Conservation (phyloP, 2,888 invertebrate genomes). For the Patella pellucida region DNA sequence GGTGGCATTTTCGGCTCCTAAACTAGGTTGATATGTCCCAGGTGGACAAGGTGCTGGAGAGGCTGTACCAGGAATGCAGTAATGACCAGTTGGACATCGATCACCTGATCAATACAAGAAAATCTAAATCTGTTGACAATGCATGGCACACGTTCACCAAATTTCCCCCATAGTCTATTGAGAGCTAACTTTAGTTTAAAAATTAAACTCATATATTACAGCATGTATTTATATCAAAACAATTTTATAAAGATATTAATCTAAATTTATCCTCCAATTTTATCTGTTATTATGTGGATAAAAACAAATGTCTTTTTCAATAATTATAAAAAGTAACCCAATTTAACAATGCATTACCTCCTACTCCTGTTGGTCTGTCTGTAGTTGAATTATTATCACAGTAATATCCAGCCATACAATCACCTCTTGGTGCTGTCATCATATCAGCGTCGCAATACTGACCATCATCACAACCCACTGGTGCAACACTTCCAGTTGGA, state of each 20-base stretch:
- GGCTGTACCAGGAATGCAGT: constrained; percentile 59
- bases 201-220: too few species aligned
- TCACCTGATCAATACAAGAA: constrained; percentile 47
- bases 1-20: constrained; percentile 52
- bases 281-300: too few species aligned
- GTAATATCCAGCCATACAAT: constrained; percentile 65
- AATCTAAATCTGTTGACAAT: background rate
- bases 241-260: too few species aligned
- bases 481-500: constrained; percentile 60
- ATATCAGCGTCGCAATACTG: constrained; percentile 55
- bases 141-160: background rate
- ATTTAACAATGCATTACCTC: constrained; percentile 39
- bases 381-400: constrained; percentile 62
- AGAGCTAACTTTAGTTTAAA: too few species aligned
- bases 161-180: too few species aligned
- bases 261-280: too few species aligned
- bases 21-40: constrained; percentile 63
- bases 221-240: too few species aligned
- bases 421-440: constrained; percentile 50
- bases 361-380: constrained; percentile 47
- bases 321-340: too few species aligned
- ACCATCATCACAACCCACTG: constrained; percentile 57
- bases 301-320: too few species aligned
- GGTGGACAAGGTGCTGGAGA: constrained; percentile 56
- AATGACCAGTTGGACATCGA: constrained; percentile 57